Percentiles rank a stretch among this genome's conserved stretches.
These are phyloP conservation scores for Ganaspis sp. DNA, from an alignment of 1,140 invertebrate genomes.

Conservation along the genomic window DNA sequence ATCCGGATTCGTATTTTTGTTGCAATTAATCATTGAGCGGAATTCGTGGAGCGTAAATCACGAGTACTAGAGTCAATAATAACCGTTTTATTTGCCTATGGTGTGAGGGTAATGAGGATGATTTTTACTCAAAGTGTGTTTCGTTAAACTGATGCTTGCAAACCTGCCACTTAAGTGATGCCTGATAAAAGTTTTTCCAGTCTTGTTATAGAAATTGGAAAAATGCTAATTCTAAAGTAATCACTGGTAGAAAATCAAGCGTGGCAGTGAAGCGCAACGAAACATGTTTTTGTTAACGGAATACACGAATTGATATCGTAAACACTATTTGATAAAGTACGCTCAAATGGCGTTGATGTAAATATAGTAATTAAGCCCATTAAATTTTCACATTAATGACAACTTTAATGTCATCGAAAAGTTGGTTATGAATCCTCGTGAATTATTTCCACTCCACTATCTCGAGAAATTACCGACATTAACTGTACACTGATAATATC, in stretches of 20 bases:
- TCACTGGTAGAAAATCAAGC: neutral
- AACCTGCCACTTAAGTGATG: slow-evolving; percentile 8
- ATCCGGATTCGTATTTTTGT: no score
- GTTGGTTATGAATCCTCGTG: neutral
- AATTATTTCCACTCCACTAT: neutral
- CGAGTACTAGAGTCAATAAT: no score
- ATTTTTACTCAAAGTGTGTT: neutral
- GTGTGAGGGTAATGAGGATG: neutral
- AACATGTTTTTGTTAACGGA: neutral
- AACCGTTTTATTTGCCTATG: no score
- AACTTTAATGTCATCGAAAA: slow-evolving; percentile 5
- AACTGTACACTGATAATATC: neutral
- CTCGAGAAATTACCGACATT: neutral
- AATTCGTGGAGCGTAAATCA: no score
- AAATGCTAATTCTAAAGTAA: slow-evolving; percentile 7
- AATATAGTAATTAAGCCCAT: slow-evolving; percentile 4
- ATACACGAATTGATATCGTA: neutral
- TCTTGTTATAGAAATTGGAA: neutral
- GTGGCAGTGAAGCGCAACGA: neutral
- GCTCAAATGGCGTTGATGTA: neutral
- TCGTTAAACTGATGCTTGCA: neutral
- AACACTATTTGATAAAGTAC: neutral
- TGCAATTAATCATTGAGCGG: no score
- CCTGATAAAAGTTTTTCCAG: neutral
- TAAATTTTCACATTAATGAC: slow-evolving; percentile 17